Conservation (phyloP, 2,888 invertebrate genomes). For the Ecdyonurus torrentis region DNA sequence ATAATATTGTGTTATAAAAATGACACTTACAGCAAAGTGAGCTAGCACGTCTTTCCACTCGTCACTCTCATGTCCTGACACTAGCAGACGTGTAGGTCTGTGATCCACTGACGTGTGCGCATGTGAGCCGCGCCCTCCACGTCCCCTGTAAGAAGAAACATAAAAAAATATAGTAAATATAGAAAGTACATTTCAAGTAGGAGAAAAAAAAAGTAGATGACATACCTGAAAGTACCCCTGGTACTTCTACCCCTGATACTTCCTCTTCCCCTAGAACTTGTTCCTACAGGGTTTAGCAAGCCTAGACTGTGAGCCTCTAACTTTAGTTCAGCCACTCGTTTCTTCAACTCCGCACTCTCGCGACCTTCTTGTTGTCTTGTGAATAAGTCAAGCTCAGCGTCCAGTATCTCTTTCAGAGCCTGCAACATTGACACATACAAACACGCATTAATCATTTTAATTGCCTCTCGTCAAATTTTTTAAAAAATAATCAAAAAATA, state of each 20-base stretch:
- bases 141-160: no score
- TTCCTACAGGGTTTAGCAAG: constrained; percentile 11
- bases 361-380: constrained; percentile 77
- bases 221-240: constrained; percentile 21
- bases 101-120: constrained; percentile 60
- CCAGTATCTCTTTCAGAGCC: constrained; percentile 72
- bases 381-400: constrained; percentile 80
- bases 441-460: no score
- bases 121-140: constrained; percentile 22
- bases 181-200: no score
- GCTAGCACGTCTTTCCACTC: constrained; percentile 62
- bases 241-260: constrained; percentile 25
- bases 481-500: no score
- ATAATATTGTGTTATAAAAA: no score
- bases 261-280: constrained; percentile 13
- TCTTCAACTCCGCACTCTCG: constrained; percentile 66
- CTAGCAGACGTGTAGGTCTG: constrained; percentile 66
- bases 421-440: no score
- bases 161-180: no score
- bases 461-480: no score
- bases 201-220: not conserved
- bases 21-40: constrained; percentile 64
- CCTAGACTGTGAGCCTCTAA: constrained; percentile 25
- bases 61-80: constrained; percentile 73
- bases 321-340: constrained; percentile 56